Evolutionary conservation across 1,140 invertebrate genomes (phyloP), one percentile per base, ranked within the genome.

Genomic region (Lordiphosa clarofinis): DNA sequence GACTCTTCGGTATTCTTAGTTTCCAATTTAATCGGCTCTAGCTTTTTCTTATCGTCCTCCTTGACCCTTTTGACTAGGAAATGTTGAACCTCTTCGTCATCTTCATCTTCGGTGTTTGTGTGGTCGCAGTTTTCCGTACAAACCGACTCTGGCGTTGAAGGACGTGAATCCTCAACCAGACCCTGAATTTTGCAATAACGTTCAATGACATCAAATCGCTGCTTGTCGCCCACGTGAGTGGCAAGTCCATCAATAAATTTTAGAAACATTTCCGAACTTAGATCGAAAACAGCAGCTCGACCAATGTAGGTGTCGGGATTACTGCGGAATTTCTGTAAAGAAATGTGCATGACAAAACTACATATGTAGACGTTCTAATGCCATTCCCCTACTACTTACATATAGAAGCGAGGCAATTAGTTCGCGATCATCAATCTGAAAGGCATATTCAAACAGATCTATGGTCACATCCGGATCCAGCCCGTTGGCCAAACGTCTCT

Each of bases 401-500:
- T 2, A 31, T n/a, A 35, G 9, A 0, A 31, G 1, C 4, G 4
- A 10, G 2, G 11, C 46, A 10, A 44, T 28, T 3, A 71, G 4
- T 0, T 54, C 38, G n/a, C 31, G 19, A 11, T 58, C 49, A 9
- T 71, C 68, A 9, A 67, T 49, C 31, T 63, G 44, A 7, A 53
- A 43, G 0, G 54, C 46, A 52, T 68, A 71, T 21, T 71, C 57
- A 7, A 21, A 71, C 4, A 71, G 21, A 42, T 67, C 55, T 19
- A 71, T 38, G 11, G 37, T 58, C 1, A 48, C 24, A 56, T 71
- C 44, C 7, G 39, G 1, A 13, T 55, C 50, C 15, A 67, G 4
- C 4, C 47, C 38, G 4, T 1, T 11, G 2, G 2, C 1, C 2
- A 67, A 9, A 1, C 58, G 58, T 0, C 39, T 12, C 8, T 38